Conservation (phyloP, 1,140 invertebrate species). For the Nilaparvata lugens region DNA sequence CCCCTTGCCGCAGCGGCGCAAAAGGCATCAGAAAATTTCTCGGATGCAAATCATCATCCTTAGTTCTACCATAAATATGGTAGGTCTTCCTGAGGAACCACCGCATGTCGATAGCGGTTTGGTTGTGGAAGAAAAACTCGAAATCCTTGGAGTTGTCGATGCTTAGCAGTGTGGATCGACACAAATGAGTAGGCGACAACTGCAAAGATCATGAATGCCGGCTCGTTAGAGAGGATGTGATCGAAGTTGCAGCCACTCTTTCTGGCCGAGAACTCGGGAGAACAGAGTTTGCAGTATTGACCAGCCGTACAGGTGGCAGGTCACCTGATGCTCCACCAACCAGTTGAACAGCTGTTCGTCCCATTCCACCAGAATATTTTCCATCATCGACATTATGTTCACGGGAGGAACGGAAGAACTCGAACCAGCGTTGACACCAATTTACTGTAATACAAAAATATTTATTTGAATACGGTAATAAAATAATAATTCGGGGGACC, state of each 20-base stretch:
- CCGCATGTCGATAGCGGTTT: constrained; percentile 51
- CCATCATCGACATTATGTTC: constrained; percentile 69
- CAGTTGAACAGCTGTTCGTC: constrained; percentile 58
- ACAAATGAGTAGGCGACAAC: constrained; percentile 62
- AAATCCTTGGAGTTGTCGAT: constrained; percentile 52
- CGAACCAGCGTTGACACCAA: no score
- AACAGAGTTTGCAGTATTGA: constrained; percentile 63
- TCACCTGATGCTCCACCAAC: constrained; percentile 54
- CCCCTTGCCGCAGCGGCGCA: constrained; percentile 39
- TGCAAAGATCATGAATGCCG: constrained; percentile 61
- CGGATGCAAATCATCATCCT: constrained; percentile 47
- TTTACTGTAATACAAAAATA: constrained; percentile 46
- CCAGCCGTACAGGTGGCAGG: constrained; percentile 70
- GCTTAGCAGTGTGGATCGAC: constrained; percentile 52
- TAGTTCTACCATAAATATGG: constrained; percentile 45
- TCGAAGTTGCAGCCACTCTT: constrained; percentile 78
- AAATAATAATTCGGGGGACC: no score
- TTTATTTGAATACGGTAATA: no score
- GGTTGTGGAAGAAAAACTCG: constrained; percentile 54
- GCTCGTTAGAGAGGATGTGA: constrained; percentile 66
- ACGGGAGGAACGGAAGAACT: no score
- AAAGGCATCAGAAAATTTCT: constrained; percentile 48
- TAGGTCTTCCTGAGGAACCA: constrained; percentile 49
- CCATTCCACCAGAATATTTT: constrained; percentile 65
- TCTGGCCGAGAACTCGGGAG: constrained; percentile 49